A percentile compares a stretch with the other conserved stretches of the same genome.
phyloP scores from a whole-genome alignment of 2,113 vertebrate genomes.

The Meleagris gallopavo region DNA sequence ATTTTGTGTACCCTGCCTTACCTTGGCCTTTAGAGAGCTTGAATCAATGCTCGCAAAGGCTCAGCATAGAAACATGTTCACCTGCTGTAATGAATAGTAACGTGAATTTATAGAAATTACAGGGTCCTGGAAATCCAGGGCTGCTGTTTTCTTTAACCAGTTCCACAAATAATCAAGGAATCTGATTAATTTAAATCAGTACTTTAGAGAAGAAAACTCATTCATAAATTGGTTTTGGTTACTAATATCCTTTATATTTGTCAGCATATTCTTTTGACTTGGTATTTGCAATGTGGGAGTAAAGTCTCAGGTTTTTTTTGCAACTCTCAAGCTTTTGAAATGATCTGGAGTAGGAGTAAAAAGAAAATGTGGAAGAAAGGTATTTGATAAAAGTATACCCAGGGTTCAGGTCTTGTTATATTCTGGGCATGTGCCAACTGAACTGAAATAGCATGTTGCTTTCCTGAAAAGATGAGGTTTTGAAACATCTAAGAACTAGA shows the following conservation, averaged over 20 bases:
- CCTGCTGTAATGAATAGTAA: not conserved
- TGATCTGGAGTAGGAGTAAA: not conserved
- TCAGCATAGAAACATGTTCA: not conserved
- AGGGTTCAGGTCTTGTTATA: not conserved
- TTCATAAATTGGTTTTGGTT: not conserved
- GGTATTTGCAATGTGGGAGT: not conserved
- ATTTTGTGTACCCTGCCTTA: not conserved
- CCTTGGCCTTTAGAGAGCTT: not conserved
- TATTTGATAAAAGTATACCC: not conserved
- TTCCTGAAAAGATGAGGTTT: not conserved
- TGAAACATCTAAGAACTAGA: not conserved
- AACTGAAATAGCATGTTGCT: not conserved
- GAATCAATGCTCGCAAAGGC: not conserved
- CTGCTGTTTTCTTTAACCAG: not conserved
- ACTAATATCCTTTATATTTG: not conserved
- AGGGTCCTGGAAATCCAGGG: not conserved
- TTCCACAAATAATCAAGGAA: not conserved
- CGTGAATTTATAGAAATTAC: not conserved
- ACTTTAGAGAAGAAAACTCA: fast-evolving
- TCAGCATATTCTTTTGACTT: not conserved
- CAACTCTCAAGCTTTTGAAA: not conserved
- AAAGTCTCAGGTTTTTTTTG: not conserved
- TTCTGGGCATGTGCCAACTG: not conserved
- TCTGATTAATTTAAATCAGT: not conserved
- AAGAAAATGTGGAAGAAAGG: not conserved